Base-by-base conservation (phyloP, 2,797 vertebrate species). In the Oryzias sinensis region DNA sequence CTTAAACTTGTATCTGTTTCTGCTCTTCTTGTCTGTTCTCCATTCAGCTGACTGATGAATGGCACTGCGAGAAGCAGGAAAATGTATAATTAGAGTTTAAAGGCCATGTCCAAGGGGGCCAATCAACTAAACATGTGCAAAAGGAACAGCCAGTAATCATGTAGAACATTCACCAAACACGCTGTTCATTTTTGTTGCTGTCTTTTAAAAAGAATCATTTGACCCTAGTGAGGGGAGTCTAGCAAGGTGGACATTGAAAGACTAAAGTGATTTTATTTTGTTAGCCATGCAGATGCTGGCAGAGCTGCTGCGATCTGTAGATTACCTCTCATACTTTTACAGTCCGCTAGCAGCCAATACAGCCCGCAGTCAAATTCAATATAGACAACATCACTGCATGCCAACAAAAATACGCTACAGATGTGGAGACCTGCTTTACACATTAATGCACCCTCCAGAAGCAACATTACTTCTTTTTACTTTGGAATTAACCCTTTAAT, bases 111-210 rank as follows among this genome's bases (percentile, higher is more conserved):
- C 43, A 17, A 8, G 2, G 76, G 65, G 83, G 55, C 47, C 65
- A 84, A 82, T 84, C 71, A 70, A 53, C 60, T 60, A 79, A 76
- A 62, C 61, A 79, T 75, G 76, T 70, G 63, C 59, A 59, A 59
- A 63, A 73, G 56, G 63, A 73, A 52, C 62, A 69, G 48, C 59
- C 67, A 76, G 60, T 74, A 72, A 65, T 81, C 37, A 49, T 73
- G 64, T 74, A 65, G 70, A 77, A 83, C 70, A 81, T 56, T 71
- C 47, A 44, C 62, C 15, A 15, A 49, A 57, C 56, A 56, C 22
- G 1, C n/a, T 68, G 52, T 70, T 51, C 72, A 64, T 80, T 58
- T 51, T 37, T 22, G 59, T 41, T 51, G 59, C 66, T 47, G 43
- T 37, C 52, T 70, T 61, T 1, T 16, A 61, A 60, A 59, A 76